A percentile compares a stretch with the other conserved stretches of the same genome.
Conservation (phyloP, 1,140 invertebrate genomes). For the Drosophila pseudoobscura region DNA sequence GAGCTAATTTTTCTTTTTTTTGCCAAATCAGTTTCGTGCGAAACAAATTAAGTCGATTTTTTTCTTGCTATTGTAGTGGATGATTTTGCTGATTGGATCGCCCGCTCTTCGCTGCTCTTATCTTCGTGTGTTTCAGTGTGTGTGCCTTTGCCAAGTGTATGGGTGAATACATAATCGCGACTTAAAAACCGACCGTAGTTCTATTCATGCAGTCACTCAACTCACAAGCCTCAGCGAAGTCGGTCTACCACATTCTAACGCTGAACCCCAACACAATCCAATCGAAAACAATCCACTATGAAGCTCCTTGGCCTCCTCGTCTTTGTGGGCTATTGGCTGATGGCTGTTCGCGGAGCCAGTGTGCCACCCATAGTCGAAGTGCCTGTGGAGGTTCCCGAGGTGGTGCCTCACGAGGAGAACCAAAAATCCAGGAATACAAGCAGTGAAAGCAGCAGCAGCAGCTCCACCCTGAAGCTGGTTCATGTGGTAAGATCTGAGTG, state of each 20-base stretch:
- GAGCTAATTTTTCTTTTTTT: constrained; percentile 9
- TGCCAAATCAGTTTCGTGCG: constrained; percentile 24
- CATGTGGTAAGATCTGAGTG: constrained; percentile 59
- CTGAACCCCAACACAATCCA: constrained; percentile 7
- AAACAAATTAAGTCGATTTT: constrained; percentile 42
- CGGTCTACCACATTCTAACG: constrained; percentile 33
- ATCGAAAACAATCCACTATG: constrained; percentile 28
- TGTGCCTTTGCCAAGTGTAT: background rate
- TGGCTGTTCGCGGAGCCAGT: constrained; percentile 19
- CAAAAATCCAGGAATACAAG: background rate
- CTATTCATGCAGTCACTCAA: constrained; percentile 61
- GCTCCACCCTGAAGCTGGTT: constrained; percentile 58
- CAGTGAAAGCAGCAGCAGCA: constrained; percentile 5
- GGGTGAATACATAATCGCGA: constrained; percentile 53
- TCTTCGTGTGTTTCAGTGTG: constrained; percentile 10
- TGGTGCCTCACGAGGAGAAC: background rate
- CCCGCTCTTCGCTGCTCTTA: constrained; percentile 32
- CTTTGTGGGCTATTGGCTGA: constrained; percentile 6
- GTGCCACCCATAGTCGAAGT: constrained; percentile 15
- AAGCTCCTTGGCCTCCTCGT: constrained; percentile 26
- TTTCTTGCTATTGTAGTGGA: constrained; percentile 36
- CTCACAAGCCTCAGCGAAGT: constrained; percentile 41
- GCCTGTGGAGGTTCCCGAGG: constrained; percentile 12
- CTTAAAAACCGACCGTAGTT: constrained; percentile 63
- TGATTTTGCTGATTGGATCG: constrained; percentile 38